Conservation (phyloP, 2,888 invertebrate genomes). For the Drosophila prostipennis region DNA sequence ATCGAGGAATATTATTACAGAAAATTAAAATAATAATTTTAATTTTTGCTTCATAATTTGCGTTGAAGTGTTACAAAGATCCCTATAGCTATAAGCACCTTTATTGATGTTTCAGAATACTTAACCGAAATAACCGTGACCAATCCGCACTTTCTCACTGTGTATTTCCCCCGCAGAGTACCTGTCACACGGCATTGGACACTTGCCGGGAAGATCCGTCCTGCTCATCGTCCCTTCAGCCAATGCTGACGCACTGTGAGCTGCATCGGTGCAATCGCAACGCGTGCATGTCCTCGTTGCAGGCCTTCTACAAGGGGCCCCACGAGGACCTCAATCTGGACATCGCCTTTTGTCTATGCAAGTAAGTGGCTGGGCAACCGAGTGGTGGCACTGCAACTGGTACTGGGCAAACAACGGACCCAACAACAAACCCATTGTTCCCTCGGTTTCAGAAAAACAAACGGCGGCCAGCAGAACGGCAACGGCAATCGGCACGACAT, state of each 20-base stretch:
- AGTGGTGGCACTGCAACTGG: not conserved
- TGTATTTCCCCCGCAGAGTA: slow-evolving; percentile 86
- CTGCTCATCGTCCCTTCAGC: slow-evolving; percentile 91
- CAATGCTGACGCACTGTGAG: slow-evolving; percentile 94
- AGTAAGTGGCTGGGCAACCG: slow-evolving; percentile 86
- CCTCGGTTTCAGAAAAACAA: slow-evolving; percentile 89
- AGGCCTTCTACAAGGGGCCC: slow-evolving; percentile 93
- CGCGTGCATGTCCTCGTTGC: slow-evolving; percentile 94
- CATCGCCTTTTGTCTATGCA: slow-evolving; percentile 96
- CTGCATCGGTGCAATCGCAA: slow-evolving; percentile 91
- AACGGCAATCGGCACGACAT: slow-evolving; percentile 90
- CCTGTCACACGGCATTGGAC: slow-evolving; percentile 93
- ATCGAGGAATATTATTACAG: no score
- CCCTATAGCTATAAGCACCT: no score
- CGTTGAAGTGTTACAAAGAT: no score
- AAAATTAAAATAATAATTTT: no score
- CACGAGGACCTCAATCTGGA: slow-evolving; percentile 93
- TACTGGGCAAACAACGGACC: not conserved
- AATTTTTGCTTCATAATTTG: no score
- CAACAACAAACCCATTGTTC: slow-evolving; percentile 35
- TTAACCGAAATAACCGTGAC: no score
- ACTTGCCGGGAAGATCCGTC: slow-evolving; percentile 92
- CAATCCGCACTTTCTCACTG: not conserved
- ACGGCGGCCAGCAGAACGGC: slow-evolving; percentile 80
- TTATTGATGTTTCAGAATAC: no score